phyloP scores from a whole-genome alignment of 30 jellyfish, hydroid and myxozoan genomes.

The Morbakka virulenta region DNA sequence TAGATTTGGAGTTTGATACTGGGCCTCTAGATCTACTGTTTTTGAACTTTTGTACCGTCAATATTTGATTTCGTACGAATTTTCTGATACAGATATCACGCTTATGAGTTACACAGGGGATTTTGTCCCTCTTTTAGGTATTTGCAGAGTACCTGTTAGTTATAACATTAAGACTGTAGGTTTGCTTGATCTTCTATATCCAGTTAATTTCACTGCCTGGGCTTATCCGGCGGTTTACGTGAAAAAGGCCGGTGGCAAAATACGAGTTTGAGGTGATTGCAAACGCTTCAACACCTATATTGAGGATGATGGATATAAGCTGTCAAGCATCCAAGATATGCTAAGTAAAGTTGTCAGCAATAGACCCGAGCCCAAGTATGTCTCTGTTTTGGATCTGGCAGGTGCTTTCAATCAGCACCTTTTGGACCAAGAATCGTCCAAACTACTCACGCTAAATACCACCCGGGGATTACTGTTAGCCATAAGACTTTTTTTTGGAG shows the following conservation, averaged over 20 bases:
- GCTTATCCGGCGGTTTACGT: constrained; percentile 45
- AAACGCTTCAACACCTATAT: neutral
- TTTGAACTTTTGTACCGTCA: neutral
- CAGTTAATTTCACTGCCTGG: constrained; percentile 28
- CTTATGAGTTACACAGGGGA: neutral
- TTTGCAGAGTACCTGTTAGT: neutral
- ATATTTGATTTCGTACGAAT: too few relatives aligned
- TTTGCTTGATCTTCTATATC: neutral
- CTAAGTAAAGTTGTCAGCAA: too few relatives aligned
- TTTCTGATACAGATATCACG: too few relatives aligned
- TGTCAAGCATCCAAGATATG: neutral
- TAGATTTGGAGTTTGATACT: constrained; percentile 33
- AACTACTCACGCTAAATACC: constrained; percentile 44
- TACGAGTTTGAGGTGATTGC: constrained; percentile 52
- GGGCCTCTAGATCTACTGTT: constrained; percentile 32
- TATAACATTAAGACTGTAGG: neutral
- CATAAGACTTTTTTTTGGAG: constrained; percentile 43
- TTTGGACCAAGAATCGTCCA: constrained; percentile 24
- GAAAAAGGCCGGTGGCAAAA: constrained; percentile 22
- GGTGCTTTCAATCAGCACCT: constrained; percentile 47
- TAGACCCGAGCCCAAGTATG: neutral
- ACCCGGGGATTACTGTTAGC: constrained; percentile 43
- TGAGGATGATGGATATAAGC: neutral
- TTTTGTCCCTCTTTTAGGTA: neutral
- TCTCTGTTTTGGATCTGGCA: constrained; percentile 45